Evolutionary conservation across 1,140 invertebrate genomes (phyloP).

Genomic region (Musca domestica): DNA sequence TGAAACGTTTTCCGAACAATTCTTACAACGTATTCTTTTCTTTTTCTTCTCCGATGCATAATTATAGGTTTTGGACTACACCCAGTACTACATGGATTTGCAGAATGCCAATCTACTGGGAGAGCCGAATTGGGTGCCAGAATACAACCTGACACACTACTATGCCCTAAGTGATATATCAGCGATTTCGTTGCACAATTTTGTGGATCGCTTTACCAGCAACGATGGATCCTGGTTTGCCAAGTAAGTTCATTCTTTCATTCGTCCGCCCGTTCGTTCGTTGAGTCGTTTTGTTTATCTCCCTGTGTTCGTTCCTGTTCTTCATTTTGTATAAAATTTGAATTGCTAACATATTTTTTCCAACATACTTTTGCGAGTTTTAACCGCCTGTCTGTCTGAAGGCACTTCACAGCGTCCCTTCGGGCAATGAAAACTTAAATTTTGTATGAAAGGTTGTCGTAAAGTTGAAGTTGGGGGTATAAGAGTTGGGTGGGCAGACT

Average conservation of each 20-base stretch:
- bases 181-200: slow-evolving; percentile 68
- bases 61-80: slow-evolving; percentile 78
- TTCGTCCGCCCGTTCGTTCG: not conserved
- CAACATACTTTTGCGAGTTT: not conserved
- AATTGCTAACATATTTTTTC: not conserved
- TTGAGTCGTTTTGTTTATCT: not conserved
- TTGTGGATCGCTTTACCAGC: slow-evolving; percentile 73
- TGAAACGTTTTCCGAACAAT: not conserved
- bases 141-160: slow-evolving; percentile 77
- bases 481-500: too few relatives aligned
- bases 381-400: not conserved
- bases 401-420: too few relatives aligned
- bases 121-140: slow-evolving; percentile 71
- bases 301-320: not conserved
- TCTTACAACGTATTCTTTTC: slow-evolving; percentile 2
- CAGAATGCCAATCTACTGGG: slow-evolving; percentile 68
- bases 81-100: slow-evolving; percentile 85
- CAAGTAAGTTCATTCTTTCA: slow-evolving; percentile 59
- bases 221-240: slow-evolving; percentile 64
- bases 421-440: too few relatives aligned
- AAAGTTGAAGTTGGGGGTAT: too few relatives aligned
- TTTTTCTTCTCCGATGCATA: slow-evolving; percentile 22
- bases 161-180: slow-evolving; percentile 69
- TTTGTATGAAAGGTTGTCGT: too few relatives aligned
- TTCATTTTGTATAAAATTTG: not conserved